These are phyloP conservation scores for Cyclargus thomasi DNA, from an alignment of 1,140 invertebrate genomes.

Conservation along the genomic window DNA sequence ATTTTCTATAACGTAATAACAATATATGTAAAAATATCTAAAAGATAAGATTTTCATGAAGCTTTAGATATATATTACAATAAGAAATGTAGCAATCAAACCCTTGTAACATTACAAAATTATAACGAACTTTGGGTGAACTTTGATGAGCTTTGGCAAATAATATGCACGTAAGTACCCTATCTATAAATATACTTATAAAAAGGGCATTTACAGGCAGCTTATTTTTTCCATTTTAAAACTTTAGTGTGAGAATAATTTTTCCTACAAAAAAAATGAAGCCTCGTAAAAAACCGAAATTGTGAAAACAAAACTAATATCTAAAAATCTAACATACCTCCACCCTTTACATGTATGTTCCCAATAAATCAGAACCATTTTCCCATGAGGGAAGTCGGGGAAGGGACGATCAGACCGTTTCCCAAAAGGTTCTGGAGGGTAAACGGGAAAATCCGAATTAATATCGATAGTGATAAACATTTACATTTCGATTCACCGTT, in stretches of 20 bases:
- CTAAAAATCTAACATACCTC: neutral
- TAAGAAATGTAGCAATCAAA: too few relatives aligned
- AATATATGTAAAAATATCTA: neutral
- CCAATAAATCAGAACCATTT: slow-evolving; percentile 29
- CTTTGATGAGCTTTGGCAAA: too few relatives aligned
- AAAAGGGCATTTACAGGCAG: too few relatives aligned
- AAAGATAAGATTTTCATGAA: neutral
- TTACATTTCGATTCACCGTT: slow-evolving; percentile 40
- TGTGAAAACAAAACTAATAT: neutral
- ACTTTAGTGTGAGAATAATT: too few relatives aligned
- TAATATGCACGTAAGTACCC: too few relatives aligned
- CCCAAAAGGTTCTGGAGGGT: slow-evolving; percentile 50
- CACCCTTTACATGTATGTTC: neutral
- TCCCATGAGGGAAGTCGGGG: slow-evolving; percentile 32
- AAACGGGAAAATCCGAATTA: slow-evolving; percentile 63
- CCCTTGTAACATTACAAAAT: too few relatives aligned
- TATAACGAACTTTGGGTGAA: too few relatives aligned
- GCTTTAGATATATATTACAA: neutral
- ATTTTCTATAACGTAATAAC: neutral
- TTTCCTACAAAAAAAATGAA: too few relatives aligned
- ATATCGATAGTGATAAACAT: slow-evolving; percentile 57
- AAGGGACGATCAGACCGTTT: slow-evolving; percentile 42
- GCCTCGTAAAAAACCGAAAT: too few relatives aligned
- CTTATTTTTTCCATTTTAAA: too few relatives aligned
- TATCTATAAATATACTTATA: too few relatives aligned